These are phyloP conservation scores for Paedocypris micromegethes DNA, from an alignment of 2,797 vertebrate genomes.

Conservation along the genomic window DNA sequence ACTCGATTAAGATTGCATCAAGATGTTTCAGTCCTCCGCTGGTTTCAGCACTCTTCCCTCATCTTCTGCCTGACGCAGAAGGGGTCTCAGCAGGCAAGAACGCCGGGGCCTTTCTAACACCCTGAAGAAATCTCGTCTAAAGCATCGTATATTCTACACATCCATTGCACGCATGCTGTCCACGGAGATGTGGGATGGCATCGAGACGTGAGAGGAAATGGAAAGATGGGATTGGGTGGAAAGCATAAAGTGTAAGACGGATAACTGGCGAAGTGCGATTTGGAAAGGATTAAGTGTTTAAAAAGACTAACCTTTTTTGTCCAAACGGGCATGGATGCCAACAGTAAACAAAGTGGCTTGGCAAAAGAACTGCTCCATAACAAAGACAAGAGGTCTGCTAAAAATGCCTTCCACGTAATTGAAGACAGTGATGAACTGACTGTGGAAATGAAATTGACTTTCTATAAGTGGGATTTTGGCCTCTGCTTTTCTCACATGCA, in stretches of 20 bases:
- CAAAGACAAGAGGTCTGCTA: constrained; percentile 34
- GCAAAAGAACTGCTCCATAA: constrained; percentile 29
- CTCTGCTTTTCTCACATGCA: constrained; percentile 23
- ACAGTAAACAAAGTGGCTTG: constrained; percentile 41
- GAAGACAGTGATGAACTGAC: constrained; percentile 12
- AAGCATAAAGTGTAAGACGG: constrained; percentile 21
- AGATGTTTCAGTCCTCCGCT: constrained; percentile 25
- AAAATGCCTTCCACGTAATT: constrained; percentile 18
- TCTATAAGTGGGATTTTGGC: constrained; percentile 34
- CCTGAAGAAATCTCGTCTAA: not conserved
- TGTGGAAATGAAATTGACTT: constrained; percentile 21
- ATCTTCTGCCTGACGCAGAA: not conserved
- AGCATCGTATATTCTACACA: constrained; percentile 20
- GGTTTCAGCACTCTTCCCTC: not conserved
- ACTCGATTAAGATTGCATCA: constrained; percentile 25
- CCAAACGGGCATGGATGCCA: constrained; percentile 31
- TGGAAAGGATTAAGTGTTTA: constrained; percentile 32
- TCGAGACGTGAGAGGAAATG: constrained; percentile 26
- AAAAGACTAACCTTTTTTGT: constrained; percentile 30
- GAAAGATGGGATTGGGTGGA: constrained; percentile 22
- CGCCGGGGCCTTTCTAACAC: not conserved
- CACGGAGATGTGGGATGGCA: constrained; percentile 11
- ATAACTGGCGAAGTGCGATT: constrained; percentile 39
- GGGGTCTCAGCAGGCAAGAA: constrained; percentile 4
- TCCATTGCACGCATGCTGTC: constrained; percentile 1